phyloP scores from a whole-genome alignment of 1,140 invertebrate species.

The Theocolax elegans region DNA sequence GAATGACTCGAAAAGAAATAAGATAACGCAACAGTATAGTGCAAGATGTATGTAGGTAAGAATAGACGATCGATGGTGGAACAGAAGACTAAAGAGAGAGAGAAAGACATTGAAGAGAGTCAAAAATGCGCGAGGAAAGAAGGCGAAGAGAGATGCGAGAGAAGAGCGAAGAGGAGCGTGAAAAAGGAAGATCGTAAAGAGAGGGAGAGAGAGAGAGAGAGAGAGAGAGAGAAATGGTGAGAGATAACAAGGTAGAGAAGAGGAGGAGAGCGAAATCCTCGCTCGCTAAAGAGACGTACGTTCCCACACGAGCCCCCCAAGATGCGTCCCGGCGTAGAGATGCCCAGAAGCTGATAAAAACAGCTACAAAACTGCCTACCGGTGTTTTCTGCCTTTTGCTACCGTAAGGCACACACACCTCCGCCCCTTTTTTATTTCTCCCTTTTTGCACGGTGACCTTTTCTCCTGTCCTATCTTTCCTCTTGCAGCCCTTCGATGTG shows the following conservation, averaged over 20 bases:
- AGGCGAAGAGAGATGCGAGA: conserved; percentile 37
- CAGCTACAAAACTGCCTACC: conserved; percentile 68
- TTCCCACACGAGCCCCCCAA: conserved; percentile 67
- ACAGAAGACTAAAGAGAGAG: too few species aligned
- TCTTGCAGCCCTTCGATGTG: neutral
- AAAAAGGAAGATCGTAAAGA: conserved; percentile 43
- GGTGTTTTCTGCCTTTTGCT: conserved; percentile 66
- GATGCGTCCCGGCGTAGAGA: conserved; percentile 65
- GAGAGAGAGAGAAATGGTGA: conserved; percentile 43
- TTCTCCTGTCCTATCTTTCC: conserved; percentile 1
- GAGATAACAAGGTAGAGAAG: conserved; percentile 30
- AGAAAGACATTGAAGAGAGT: conserved; percentile 12
- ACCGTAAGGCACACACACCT: too few species aligned
- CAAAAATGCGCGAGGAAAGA: neutral
- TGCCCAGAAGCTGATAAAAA: conserved; percentile 69
- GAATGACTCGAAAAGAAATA: conserved; percentile 27
- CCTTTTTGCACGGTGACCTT: neutral
- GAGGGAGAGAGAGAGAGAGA: conserved; percentile 41
- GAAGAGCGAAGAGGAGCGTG: conserved; percentile 6
- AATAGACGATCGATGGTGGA: neutral
- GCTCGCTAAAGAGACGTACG: conserved; percentile 66
- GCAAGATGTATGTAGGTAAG: conserved; percentile 21
- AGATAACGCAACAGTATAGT: conserved; percentile 25
- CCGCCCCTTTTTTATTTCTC: conserved; percentile 31
- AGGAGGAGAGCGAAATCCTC: conserved; percentile 40